Percentiles rank a stretch among this genome's conserved stretches.
Evolutionary conservation across 2,113 vertebrate species (phyloP).

Genomic region (Mormoops blainvillei): DNA sequence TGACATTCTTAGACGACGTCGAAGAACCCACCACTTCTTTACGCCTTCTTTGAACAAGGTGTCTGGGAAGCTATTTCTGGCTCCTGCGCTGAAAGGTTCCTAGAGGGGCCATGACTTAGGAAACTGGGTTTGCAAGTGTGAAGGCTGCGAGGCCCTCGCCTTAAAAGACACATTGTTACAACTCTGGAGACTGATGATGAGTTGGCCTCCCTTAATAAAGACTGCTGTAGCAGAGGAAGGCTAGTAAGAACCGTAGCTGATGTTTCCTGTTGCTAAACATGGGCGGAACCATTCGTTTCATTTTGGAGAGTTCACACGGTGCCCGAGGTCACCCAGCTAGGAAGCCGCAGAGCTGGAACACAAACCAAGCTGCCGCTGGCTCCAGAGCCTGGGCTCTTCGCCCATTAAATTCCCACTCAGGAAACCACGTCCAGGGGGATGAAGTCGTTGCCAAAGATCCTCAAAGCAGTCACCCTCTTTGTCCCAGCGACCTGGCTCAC

Average conservation of each 20-base stretch:
- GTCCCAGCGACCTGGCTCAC: background rate
- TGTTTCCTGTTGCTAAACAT: background rate
- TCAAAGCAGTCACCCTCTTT: background rate
- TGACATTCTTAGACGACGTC: background rate
- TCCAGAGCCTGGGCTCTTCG: background rate
- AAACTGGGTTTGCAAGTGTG: background rate
- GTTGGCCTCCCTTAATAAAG: background rate
- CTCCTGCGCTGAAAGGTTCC: background rate
- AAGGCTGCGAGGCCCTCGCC: background rate
- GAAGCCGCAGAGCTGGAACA: background rate
- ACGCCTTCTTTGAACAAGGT: background rate
- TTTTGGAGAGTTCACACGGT: background rate
- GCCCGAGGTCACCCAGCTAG: background rate
- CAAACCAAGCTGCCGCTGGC: background rate
- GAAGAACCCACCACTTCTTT: background rate
- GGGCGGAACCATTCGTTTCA: background rate
- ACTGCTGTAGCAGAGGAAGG: background rate
- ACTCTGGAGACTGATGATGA: background rate
- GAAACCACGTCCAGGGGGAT: background rate
- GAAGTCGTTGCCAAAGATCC: background rate
- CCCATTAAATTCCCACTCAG: background rate
- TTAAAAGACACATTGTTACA: background rate
- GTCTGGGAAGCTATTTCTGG: background rate
- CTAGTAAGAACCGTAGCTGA: background rate
- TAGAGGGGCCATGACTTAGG: background rate